Evolutionary conservation across 2,888 invertebrate species (phyloP).

Genomic region (Cryptocephalus primarius): DNA sequence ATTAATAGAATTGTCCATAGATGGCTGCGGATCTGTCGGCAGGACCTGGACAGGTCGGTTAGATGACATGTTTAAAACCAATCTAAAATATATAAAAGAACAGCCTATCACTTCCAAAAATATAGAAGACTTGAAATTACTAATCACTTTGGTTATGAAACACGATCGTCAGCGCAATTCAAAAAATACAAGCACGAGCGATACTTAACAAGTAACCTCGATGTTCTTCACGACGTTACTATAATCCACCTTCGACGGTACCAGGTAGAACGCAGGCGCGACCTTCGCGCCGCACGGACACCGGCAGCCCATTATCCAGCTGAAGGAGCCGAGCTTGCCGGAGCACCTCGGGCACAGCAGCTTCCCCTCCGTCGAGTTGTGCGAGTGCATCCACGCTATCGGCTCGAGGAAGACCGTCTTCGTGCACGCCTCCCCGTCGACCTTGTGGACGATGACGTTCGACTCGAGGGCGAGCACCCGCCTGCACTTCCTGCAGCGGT

Average conservation of each 20-base stretch:
- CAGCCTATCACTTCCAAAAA: too few species aligned
- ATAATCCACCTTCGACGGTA: conserved; percentile 83
- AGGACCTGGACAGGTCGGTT: too few species aligned
- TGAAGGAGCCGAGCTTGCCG: conserved; percentile 79
- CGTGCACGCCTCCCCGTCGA: conserved; percentile 45
- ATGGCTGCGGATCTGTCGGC: too few species aligned
- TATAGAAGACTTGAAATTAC: too few species aligned
- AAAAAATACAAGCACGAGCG: too few species aligned
- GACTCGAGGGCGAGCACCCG: conserved; percentile 71
- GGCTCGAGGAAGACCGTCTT: conserved; percentile 83
- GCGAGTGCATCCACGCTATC: conserved; percentile 70
- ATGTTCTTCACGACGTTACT: conserved; percentile 82
- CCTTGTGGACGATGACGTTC: conserved; percentile 63
- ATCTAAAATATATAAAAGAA: too few species aligned
- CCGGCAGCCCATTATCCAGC: conserved; percentile 83
- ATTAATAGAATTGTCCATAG: too few species aligned
- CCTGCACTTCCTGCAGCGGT: conserved; percentile 71
- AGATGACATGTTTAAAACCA: too few species aligned
- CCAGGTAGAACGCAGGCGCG: conserved; percentile 84
- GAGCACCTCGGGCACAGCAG: conserved; percentile 77
- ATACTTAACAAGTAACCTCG: conserved; percentile 45
- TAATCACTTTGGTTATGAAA: too few species aligned
- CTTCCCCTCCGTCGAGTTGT: conserved; percentile 56
- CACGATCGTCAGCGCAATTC: too few species aligned
- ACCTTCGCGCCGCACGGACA: conserved; percentile 86